Percentiles rank a stretch among this genome's conserved stretches.
phyloP scores from a whole-genome alignment of 2,113 vertebrate genomes.

The Mohoua ochrocephala region DNA sequence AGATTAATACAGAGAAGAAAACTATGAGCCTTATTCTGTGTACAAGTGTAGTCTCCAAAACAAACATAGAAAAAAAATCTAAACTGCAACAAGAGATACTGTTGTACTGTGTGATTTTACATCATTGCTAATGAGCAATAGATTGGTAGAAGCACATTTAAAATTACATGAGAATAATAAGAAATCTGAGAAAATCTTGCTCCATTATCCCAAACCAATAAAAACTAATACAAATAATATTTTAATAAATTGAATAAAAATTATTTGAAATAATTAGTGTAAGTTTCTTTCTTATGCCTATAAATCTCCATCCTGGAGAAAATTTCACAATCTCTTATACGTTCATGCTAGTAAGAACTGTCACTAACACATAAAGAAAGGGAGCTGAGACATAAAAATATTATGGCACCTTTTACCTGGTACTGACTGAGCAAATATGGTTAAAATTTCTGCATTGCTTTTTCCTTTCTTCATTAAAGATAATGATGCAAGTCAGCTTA shows the following conservation, averaged over 20 bases:
- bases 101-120: neutral
- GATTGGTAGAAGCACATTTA: neutral
- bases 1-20: slow-evolving; percentile 2
- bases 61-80: neutral
- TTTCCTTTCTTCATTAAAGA: neutral
- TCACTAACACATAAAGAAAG: neutral
- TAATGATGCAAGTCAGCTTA: neutral
- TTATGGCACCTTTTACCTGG: neutral
- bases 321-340: neutral
- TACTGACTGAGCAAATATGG: neutral
- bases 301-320: neutral
- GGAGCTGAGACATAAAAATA: neutral
- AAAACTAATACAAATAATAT: neutral
- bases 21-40: neutral
- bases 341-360: neutral
- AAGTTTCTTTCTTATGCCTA: neutral
- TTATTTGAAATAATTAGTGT: neutral
- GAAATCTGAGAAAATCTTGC: neutral
- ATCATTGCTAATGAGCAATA: neutral
- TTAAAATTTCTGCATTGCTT: neutral
- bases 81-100: neutral
- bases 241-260: neutral
- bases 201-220: neutral
- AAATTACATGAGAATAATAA: neutral
- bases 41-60: neutral